Evolutionary conservation across 2,888 invertebrate species (phyloP), one percentile per base, ranked within the genome.

Genomic region (Ectemnius cavifrons): DNA sequence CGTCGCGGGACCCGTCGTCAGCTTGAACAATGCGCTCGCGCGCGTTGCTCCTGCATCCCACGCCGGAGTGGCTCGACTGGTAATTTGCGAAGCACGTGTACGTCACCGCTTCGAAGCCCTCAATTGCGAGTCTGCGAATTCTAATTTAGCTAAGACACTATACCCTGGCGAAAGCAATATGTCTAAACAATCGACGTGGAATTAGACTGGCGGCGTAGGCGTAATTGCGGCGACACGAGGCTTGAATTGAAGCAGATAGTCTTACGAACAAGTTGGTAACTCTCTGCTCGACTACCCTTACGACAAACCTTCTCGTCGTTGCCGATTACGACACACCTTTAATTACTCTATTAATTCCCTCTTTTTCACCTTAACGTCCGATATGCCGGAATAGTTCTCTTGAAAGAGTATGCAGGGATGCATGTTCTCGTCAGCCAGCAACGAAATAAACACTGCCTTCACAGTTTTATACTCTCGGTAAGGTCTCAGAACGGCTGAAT

Each of bases 201-300:
- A 81, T 81, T 82, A 82, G 80, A 71, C 18, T 47, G 63, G 58
- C n/a, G 58, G 69, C 16, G 23, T 82, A 67, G 83, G 80, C 83
- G 80, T 81, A 81, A 81, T 82, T 82, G 78, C 75, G 46, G 75
- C 66, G 75, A 80, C 74, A 69, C 62, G 68, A 6, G 69, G 60
- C 45, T 67, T 66, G 70, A 62, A 13, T 67, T 66, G 65, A 75
- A 66, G 65, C 58, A 16, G 46, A 28, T 49, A 8, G 65, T 65
- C 63, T 60, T 67, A 75, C 67, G 4, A 52, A 52, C 49, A 4
- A 37, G 8, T 4, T 8, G 28, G 28, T 4, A 8, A 37, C 28
- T 37, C 4, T 37, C 2, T 4, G 0, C 5, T 37, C 28, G 28
- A 4, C 28, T 37, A 37, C 28, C 8, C 11, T 37, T 37, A 6